Base-by-base conservation (phyloP, 1,140 invertebrate genomes). In the Leptopilina boulardi region DNA sequence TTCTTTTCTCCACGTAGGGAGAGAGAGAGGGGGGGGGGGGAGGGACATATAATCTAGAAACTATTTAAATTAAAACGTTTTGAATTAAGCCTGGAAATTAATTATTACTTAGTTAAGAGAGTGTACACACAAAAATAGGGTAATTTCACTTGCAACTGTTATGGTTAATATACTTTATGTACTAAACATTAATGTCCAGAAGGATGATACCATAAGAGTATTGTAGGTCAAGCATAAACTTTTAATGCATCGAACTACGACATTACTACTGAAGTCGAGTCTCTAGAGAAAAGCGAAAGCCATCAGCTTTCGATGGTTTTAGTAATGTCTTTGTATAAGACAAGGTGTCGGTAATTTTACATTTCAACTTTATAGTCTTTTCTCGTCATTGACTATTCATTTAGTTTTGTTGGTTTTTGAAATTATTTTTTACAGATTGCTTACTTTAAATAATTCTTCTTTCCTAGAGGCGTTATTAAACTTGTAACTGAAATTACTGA, bases 171-270 rank as follows among this genome's bases (percentile, higher is more conserved):
- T 2, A 18, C 41, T n/a, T n/a, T n/a, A n/a, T n/a, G n/a, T n/a
- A n/a, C n/a, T n/a, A n/a, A 73, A 74, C 77, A 23, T 76, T 80
- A 71, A 38, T 75, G 70, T 18, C 47, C 41, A 56, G 19, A 19
- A 10, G 21, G 19, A 56, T 56, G 18, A n/a, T n/a, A n/a, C n/a
- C n/a, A n/a, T n/a, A n/a, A 56, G 54, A 73, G 78, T n/a, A n/a
- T n/a, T 84, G 75, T 86, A 88, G 84, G 83, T 86, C 85, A 86
- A 73, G 72, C 80, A 85, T 88, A 81, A 89, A 89, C 88, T 85
- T 76, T 89, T 89, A 82, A 89, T 84, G 56, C 30, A 47, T 74
- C 21, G 70, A 82, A 80, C 80, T 81, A 78, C 73, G 79, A 82
- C 81, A 81, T 80, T 82, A 87, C 85, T 83, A 76, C 84, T 83